phyloP scores from a whole-genome alignment of 1,140 invertebrate genomes.

The Nasonia vitripennis region DNA sequence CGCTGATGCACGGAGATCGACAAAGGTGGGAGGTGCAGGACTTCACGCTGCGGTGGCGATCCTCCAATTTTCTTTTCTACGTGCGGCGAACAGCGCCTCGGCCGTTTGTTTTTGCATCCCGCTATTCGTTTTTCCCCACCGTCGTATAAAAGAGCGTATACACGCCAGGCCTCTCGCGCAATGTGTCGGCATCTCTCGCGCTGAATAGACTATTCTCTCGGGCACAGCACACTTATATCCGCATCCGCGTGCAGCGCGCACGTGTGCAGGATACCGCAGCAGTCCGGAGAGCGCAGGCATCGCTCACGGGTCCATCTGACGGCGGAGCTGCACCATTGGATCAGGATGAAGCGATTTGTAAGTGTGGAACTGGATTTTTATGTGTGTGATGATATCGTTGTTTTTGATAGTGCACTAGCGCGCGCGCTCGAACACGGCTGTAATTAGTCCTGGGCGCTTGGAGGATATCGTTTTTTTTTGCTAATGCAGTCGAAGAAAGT shows the following conservation, averaged over 20 bases:
- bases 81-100: not conserved
- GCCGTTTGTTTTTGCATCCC: not conserved
- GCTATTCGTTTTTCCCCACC: not conserved
- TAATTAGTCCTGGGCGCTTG: too few relatives aligned
- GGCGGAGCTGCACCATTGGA: not conserved
- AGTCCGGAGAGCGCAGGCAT: not conserved
- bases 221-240: not conserved
- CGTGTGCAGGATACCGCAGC: not conserved
- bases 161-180: conserved; percentile 3
- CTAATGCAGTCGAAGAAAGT: too few relatives aligned
- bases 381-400: too few relatives aligned
- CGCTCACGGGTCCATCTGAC: not conserved
- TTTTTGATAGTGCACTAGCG: too few relatives aligned
- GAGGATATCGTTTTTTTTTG: too few relatives aligned
- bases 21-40: not conserved
- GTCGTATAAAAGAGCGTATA: conserved; percentile 15
- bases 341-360: conserved; percentile 16
- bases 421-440: too few relatives aligned
- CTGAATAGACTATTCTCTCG: conserved; percentile 16
- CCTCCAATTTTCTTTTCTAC: conserved; percentile 48
- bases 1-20: not conserved
- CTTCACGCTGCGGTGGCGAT: not conserved
- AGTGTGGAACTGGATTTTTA: not conserved
- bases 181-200: conserved; percentile 52
- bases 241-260: not conserved